Base-by-base conservation (phyloP, 2,113 vertebrate genomes). In the Anarhynchus alexandrinus region DNA sequence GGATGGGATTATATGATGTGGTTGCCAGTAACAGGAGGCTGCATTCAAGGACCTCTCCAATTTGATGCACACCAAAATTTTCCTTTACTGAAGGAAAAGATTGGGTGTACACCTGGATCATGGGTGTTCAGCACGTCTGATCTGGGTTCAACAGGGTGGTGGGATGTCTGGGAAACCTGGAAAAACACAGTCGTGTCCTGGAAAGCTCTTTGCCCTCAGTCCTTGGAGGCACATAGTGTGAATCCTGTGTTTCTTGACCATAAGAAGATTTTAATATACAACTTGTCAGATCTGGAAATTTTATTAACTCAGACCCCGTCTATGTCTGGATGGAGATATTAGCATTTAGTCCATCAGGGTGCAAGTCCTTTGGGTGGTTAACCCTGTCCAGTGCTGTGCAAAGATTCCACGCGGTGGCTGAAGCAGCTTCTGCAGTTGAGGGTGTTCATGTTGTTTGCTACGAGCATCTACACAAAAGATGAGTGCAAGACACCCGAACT, bases 51-150 rank as follows among this genome's bases (percentile, higher is more conserved):
- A 45, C 82, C 40, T 88, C 38, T 90, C 26, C 55, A n/a, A 15
- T 12, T 36, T 22, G 18, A 16, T 29, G 25, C 73, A 55, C 42
- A 47, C 9, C 30, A 70, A 22, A 16, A 10, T 55, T 66, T 57
- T 38, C 20, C 49, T 51, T 51, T 51, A 51, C 49, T 55, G 69
- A 40, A 78, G 72, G 64, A 40, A 57, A 57, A 32, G 30, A 2
- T 4, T 62, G 10, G 64, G 20, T 58, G 45, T 6, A 29, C 43
- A 29, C 25, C 49, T 70, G 76, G 27, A 15, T 23, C 0, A 0
- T 34, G 23, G 40, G 14, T 40, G 36, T 54, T 30, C 49, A 32
- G 29, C n/a, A 64, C 3, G 18, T n/a, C 58, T 3, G 3, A 6
- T 26, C n/a, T 1, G 5, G 26, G 36, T 18, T 55, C 30, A 67